Evolutionary conservation across 2,888 invertebrate species (phyloP), one percentile per base, ranked within the genome.

Genomic region (Cetonia aurata): DNA sequence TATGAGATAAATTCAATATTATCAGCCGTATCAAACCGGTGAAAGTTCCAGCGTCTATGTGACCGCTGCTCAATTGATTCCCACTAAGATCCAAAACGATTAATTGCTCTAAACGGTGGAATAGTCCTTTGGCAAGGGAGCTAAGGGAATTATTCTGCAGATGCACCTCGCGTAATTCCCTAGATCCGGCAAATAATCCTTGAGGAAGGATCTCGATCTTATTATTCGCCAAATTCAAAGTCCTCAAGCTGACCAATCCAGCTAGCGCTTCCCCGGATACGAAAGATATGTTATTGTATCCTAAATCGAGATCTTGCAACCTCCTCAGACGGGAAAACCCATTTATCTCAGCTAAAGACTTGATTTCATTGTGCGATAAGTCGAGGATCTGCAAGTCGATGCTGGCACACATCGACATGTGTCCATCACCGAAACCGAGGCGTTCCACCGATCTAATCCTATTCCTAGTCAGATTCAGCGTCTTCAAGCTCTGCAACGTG

Each of bases 221-320:
- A 84, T 98, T 98, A 83, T 93, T 92, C 77, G 96, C 94, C 80
- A 96, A 87, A 87, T 97, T 96, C 65, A 98, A 85, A 46, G 93
- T 90, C 78, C 93, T 89, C 82, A 97, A 86, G 56, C 92, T 92
- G 46, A 91, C 89, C 62, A 96, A 87, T 52, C 94, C 94, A 72
- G 91, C 89, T 76, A 96, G 89, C 15, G 95, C 91, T 81, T 94
- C 92, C 78, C 91, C 89, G 72, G 92, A 92, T 79, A 96, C 89
- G 79, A 93, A 91, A 68, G 89, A 89, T 75, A 96, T 91, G 81
- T 93, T 91, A 83, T 97, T 97, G 82, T 93, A 90, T 83, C 95
- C 92, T 77, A 97, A 84, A 79, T 91, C 89, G 46, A 98, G 87
- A 79, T 92, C 91, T 78, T 94, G 92, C 59, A 97, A 86, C 72